Conservation (phyloP, 2,113 vertebrate genomes). For the Sciurus niger region DNA sequence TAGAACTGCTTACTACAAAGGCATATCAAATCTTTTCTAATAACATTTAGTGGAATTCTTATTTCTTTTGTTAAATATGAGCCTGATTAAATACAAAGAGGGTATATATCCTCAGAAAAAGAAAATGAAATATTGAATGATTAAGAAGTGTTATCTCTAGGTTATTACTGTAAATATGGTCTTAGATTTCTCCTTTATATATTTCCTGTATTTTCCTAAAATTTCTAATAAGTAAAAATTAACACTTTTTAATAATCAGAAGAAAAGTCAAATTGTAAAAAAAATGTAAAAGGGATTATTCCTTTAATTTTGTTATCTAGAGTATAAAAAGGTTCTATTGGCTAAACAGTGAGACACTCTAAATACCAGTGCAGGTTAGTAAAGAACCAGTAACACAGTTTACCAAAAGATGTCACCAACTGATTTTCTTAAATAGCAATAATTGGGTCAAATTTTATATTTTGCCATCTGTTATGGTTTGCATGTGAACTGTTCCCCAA, state of each 20-base stretch:
- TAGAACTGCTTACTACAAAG: not conserved
- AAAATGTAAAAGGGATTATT: not conserved
- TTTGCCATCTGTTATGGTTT: not conserved
- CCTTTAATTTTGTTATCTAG: not conserved
- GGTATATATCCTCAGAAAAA: not conserved
- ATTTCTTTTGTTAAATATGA: not conserved
- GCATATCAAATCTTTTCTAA: not conserved
- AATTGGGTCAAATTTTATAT: not conserved
- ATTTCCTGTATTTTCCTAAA: slow-evolving; percentile 3
- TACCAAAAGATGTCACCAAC: not conserved
- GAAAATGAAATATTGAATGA: not conserved
- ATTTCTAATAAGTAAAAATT: not conserved
- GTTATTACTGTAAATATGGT: not conserved
- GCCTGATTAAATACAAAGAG: not conserved
- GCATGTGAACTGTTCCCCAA: too few species aligned
- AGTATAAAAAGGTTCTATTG: not conserved
- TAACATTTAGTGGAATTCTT: slow-evolving; percentile 36
- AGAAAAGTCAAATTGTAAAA: not conserved
- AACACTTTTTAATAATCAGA: not conserved
- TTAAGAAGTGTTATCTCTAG: not conserved
- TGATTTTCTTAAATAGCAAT: not conserved
- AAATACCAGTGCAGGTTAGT: not conserved
- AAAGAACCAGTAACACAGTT: not conserved
- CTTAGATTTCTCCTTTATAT: not conserved
- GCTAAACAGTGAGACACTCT: not conserved